A percentile compares a stretch with the other conserved stretches of the same genome.
phyloP scores from a whole-genome alignment of 2,797 vertebrate species.

The Phaenicophaeus curvirostris region DNA sequence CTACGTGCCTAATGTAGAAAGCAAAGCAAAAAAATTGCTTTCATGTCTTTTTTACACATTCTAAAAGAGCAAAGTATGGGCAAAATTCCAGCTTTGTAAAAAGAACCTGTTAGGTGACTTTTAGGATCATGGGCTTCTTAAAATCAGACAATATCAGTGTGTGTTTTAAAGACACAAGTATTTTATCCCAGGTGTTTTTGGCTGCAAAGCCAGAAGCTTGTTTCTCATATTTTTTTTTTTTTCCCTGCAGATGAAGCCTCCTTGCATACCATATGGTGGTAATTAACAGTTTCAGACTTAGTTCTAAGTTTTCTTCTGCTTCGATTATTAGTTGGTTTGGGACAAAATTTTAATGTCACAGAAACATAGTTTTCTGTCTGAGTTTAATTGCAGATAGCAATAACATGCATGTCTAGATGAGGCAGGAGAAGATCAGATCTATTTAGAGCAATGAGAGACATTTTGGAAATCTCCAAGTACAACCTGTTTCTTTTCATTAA shows the following conservation, averaged over 20 bases:
- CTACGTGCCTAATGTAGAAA: background rate
- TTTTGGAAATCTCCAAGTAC: background rate
- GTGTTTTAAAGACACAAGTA: background rate
- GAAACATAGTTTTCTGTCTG: constrained; percentile 14
- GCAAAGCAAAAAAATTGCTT: background rate
- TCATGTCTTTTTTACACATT: background rate
- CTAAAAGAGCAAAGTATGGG: constrained; percentile 18
- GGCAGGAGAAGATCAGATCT: background rate
- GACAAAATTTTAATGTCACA: constrained; percentile 50
- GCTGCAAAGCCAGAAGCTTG: constrained; percentile 3
- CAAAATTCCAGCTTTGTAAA: constrained; percentile 48
- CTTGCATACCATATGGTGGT: constrained; percentile 50
- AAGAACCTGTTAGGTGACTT: constrained; percentile 11
- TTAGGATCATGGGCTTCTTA: background rate
- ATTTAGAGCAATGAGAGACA: background rate
- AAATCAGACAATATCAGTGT: constrained; percentile 11
- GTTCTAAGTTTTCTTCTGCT: constrained; percentile 18
- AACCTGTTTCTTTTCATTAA: constrained; percentile 30
- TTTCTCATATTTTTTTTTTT: background rate
- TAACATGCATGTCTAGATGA: background rate
- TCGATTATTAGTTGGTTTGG: constrained; percentile 14
- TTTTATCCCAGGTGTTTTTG: constrained; percentile 60
- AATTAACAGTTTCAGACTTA: constrained; percentile 58
- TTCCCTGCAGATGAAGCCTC: constrained; percentile 9
- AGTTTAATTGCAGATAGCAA: constrained; percentile 40